phyloP scores from a whole-genome alignment of 2,888 invertebrate genomes.

The Eilema griseolum region DNA sequence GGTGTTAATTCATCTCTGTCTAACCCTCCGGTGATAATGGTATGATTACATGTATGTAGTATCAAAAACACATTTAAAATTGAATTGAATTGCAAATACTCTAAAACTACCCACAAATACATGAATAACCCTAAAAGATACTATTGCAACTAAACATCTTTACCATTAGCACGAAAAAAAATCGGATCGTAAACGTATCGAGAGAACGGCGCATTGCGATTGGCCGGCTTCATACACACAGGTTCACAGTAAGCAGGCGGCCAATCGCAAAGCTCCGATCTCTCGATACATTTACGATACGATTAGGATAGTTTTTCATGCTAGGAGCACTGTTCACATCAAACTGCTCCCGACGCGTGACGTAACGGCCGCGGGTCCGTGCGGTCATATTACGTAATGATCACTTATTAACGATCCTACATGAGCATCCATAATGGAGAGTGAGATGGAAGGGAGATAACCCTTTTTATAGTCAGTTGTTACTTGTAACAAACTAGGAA shows the following conservation, averaged over 20 bases:
- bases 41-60: too few species aligned
- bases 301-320: too few species aligned
- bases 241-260: too few species aligned
- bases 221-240: too few species aligned
- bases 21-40: too few species aligned
- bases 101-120: background rate
- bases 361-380: conserved; percentile 29
- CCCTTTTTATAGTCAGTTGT: conserved; percentile 27
- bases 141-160: conserved; percentile 34
- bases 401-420: conserved; percentile 53
- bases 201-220: too few species aligned
- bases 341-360: conserved; percentile 36
- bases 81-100: background rate
- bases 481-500: conserved; percentile 34
- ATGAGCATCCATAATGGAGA: conserved; percentile 51
- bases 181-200: too few species aligned
- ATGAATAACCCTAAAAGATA: conserved; percentile 40
- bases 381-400: conserved; percentile 66
- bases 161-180: too few species aligned
- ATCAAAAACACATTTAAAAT: background rate
- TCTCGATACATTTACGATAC: too few species aligned
- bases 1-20: too few species aligned
- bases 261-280: too few species aligned
- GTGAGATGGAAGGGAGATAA: conserved; percentile 29
- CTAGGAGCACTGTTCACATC: conserved; percentile 42